Base-by-base conservation (phyloP, 1,140 invertebrate genomes). In the Antheraea mylitta region DNA sequence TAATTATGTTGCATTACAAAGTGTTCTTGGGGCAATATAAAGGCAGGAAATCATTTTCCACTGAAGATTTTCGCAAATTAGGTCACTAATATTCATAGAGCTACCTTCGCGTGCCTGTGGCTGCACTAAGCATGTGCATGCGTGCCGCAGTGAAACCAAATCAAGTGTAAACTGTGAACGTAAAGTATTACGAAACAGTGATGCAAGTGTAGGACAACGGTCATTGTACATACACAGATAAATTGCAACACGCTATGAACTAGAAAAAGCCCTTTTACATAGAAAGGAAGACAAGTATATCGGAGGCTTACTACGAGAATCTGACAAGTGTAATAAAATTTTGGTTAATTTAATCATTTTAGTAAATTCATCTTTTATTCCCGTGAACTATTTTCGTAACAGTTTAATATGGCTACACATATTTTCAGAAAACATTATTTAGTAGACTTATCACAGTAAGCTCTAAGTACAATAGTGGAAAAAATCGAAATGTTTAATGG, bases 91-190 rank as follows among this genome's bases (percentile, higher is more conserved):
- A 30, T 19, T 53, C 64, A 53, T 45, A 13, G 37, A 18, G 48
- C 22, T 22, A 22, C 19, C 65, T 60, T 48, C 64, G 45, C 64
- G 63, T 62, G 22, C 18, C 42, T 67, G 65, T 60, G 66, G 61
- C 62, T 18, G 37, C 11, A 11, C 48, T 59, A 69, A 59, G 68
- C 71, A 78, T 65, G 74, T 62, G 64, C 67, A 68, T 64, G 76
- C 69, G 67, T 70, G 73, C 73, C 68, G 48, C 71, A 38, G 58
- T 61, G 76, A 73, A 77, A 77, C 67, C 69, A 67, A 77, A 73
- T 77, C 76, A 75, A 77, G 70, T 77, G 76, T 77, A 71, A 77
- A 77, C 45, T 53, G 16, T n/a, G 16, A 53, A 53, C 76, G 73
- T 64, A 68, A 68, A 30, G 53, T 45, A 65, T 77, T 77, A 70